Evolutionary conservation across 2,888 invertebrate genomes (phyloP).

Genomic region (Suillia variegata): DNA sequence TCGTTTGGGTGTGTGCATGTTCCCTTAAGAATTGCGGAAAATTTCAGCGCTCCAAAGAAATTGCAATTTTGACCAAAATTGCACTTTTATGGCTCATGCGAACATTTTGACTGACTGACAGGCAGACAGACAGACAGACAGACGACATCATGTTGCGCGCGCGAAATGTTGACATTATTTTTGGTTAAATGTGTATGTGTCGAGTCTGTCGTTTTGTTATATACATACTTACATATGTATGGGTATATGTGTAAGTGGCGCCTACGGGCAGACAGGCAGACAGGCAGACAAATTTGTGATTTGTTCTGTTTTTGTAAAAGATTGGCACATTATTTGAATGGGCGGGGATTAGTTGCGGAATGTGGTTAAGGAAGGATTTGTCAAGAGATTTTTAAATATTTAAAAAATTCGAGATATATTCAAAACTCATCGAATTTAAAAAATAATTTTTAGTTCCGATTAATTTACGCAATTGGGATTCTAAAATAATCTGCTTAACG

Average conservation of each 20-base stretch:
- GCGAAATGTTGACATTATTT: background rate
- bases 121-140: background rate
- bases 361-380: no score
- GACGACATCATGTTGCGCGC: background rate
- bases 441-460: no score
- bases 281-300: slow-evolving; percentile 11
- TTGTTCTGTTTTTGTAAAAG: background rate
- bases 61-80: background rate
- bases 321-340: no score
- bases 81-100: background rate
- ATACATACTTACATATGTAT: no score
- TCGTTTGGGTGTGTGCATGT: background rate
- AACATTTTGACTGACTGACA: slow-evolving; percentile 1
- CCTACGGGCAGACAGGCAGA: slow-evolving; percentile 12
- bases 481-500: no score
- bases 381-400: no score
- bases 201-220: background rate
- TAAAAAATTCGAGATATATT: no score
- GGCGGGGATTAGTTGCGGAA: no score
- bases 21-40: background rate
- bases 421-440: no score
- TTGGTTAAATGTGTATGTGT: background rate
- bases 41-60: background rate
- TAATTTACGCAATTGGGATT: no score
- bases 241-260: background rate